phyloP scores from a whole-genome alignment of 2,113 vertebrate species.

The Halcyon malimbica region DNA sequence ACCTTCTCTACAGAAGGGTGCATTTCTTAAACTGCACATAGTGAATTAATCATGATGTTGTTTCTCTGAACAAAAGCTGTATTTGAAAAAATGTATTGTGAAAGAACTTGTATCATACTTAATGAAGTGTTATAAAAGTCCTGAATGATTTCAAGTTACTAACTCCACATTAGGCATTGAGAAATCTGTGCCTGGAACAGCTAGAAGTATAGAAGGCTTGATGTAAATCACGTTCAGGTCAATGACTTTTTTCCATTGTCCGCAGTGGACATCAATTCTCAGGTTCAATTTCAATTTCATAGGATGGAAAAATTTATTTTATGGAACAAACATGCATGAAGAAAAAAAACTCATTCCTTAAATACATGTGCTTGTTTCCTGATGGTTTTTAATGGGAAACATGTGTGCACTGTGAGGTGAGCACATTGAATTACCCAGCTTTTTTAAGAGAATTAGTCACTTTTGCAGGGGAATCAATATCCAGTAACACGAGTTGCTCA shows the following conservation, averaged over 20 bases:
- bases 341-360: background rate
- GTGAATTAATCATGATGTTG: background rate
- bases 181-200: constrained; percentile 26
- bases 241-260: background rate
- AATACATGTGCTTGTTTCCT: background rate
- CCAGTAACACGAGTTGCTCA: background rate
- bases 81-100: constrained; percentile 14
- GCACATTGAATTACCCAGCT: background rate
- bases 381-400: constrained; percentile 7
- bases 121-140: constrained; percentile 47
- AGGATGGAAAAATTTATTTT: constrained; percentile 9
- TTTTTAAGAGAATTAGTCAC: background rate
- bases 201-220: background rate
- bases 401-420: background rate
- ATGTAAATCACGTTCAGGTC: constrained; percentile 7
- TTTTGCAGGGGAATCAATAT: constrained; percentile 1
- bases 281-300: constrained; percentile 5
- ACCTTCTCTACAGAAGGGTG: background rate
- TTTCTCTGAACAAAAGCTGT: constrained; percentile 13
- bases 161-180: background rate
- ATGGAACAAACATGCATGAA: constrained; percentile 22
- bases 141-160: constrained; percentile 20
- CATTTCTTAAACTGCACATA: background rate
- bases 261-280: background rate
- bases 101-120: constrained; percentile 30